Conservation (phyloP, 2,888 invertebrate species). For the Morpho achilles region DNA sequence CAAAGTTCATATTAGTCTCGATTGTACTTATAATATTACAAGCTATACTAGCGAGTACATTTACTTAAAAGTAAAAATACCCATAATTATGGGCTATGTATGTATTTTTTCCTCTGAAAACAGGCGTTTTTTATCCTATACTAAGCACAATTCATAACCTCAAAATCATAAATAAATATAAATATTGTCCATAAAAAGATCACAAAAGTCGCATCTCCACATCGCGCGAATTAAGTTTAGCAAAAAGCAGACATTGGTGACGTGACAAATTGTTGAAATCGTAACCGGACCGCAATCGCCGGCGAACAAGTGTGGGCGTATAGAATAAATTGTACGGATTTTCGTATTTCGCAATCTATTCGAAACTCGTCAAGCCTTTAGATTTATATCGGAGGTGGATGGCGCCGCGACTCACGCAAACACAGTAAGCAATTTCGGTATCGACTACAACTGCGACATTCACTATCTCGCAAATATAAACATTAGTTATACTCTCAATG, state of each 20-base stretch:
- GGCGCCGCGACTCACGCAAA: conserved; percentile 61
- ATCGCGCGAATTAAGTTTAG: conserved; percentile 28
- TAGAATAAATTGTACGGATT: conserved; percentile 53
- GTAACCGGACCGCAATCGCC: conserved; percentile 10
- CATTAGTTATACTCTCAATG: conserved; percentile 45
- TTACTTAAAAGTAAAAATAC: too few relatives aligned
- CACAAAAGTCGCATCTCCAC: conserved; percentile 12
- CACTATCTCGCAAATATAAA: conserved; percentile 37
- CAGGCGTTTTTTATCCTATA: too few relatives aligned
- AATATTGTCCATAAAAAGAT: conserved; percentile 12
- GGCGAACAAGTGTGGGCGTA: conserved; percentile 26
- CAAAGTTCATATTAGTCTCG: too few relatives aligned
- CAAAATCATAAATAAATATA: too few relatives aligned
- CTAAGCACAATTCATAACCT: too few relatives aligned
- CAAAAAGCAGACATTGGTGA: conserved; percentile 45
- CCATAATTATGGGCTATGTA: too few relatives aligned
- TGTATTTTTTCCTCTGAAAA: too few relatives aligned
- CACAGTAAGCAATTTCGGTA: conserved; percentile 61
- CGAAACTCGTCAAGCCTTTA: conserved; percentile 59
- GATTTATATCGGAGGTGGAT: conserved; percentile 69
- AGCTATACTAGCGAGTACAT: too few relatives aligned
- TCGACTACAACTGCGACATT: conserved; percentile 38
- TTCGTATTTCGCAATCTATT: conserved; percentile 69
- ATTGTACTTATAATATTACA: too few relatives aligned
- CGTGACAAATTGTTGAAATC: conserved; percentile 59